Evolutionary conservation across 1,140 invertebrate genomes (phyloP).

Genomic region (Eupeodes corollae): DNA sequence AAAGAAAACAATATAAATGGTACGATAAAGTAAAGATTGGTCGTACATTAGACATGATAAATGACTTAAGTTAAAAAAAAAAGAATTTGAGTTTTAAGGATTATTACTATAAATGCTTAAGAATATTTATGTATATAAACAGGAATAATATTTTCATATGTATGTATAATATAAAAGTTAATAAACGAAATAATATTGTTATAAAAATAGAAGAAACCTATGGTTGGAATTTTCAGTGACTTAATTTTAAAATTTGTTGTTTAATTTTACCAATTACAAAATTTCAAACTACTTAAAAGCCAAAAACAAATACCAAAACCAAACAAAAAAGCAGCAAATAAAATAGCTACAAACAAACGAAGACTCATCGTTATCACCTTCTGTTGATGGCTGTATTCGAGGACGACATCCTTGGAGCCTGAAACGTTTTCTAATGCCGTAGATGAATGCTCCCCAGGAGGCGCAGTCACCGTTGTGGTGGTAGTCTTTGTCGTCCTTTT

Average conservation of each 20-base stretch:
- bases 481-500: conserved; percentile 16
- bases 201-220: neutral
- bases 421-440: conserved; percentile 3
- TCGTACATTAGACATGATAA: too few species aligned
- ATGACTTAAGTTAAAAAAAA: too few species aligned
- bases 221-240: neutral
- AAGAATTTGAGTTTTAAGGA: too few species aligned
- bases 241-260: neutral
- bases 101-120: too few species aligned
- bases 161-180: neutral
- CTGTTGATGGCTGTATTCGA: conserved; percentile 24
- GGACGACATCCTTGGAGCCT: neutral
- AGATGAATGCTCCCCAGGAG: conserved; percentile 8
- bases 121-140: too few species aligned
- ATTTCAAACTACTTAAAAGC: conserved; percentile 22
- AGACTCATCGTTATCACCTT: conserved; percentile 37
- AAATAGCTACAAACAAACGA: conserved; percentile 34
- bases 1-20: too few species aligned
- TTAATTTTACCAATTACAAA: conserved; percentile 5
- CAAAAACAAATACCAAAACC: conserved; percentile 38
- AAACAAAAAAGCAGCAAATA: conserved; percentile 36
- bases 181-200: neutral
- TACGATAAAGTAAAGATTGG: too few species aligned
- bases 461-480: conserved; percentile 17
- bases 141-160: too few species aligned